Percentiles rank a stretch among this genome's conserved stretches.
phyloP scores from a whole-genome alignment of 2,113 vertebrate genomes.

The Cebus imitator region DNA sequence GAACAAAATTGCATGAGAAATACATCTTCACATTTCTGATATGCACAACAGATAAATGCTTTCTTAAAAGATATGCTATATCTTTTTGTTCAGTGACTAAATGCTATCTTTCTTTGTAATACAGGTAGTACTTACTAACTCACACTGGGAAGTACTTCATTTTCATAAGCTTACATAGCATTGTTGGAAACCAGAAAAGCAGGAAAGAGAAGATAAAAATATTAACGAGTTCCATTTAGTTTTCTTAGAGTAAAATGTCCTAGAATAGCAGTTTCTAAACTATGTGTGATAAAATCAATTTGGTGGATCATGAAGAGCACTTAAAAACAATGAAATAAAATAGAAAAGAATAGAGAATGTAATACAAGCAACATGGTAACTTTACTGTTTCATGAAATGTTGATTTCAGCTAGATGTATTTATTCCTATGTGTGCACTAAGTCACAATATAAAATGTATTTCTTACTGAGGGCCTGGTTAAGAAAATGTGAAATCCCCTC shows the following conservation, averaged over 20 bases:
- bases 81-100: not conserved
- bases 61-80: constrained; percentile 7
- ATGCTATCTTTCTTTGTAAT: not conserved
- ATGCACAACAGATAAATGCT: not conserved
- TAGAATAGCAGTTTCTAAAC: not conserved
- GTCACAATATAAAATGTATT: not conserved
- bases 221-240: not conserved
- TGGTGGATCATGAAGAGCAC: not conserved
- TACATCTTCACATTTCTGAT: not conserved
- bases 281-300: not conserved
- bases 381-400: not conserved
- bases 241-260: not conserved
- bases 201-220: constrained; percentile 1
- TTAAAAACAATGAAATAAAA: not conserved
- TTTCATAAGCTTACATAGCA: not conserved
- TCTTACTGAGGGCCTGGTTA: not conserved
- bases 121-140: not conserved
- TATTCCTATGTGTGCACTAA: not conserved
- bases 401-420: not conserved
- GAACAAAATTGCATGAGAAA: not conserved
- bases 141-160: not conserved
- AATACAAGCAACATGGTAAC: not conserved
- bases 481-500: not conserved
- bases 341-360: not conserved
- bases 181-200: not conserved